Percentiles rank a stretch among this genome's conserved stretches.
Evolutionary conservation across 2,113 vertebrate species (phyloP).

Genomic region (Trematomus loennbergii): DNA sequence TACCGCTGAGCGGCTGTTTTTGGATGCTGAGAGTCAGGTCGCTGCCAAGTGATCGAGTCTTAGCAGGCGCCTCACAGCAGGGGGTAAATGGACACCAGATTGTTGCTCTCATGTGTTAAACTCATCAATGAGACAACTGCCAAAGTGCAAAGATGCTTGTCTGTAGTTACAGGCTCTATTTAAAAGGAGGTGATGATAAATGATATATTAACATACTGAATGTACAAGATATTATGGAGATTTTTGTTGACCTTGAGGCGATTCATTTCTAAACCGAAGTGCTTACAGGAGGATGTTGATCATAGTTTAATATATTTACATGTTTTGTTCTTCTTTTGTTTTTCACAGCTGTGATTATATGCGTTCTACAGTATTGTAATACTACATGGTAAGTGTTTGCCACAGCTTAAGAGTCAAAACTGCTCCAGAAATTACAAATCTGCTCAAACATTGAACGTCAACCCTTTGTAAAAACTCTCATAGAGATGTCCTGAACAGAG

Average conservation of each 20-base stretch:
- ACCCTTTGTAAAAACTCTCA: too few species aligned
- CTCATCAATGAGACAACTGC: conserved; percentile 37
- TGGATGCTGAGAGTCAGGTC: conserved; percentile 37
- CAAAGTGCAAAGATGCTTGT: conserved; percentile 10
- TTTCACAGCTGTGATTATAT: too few species aligned
- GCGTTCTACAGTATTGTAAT: too few species aligned
- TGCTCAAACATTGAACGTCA: too few species aligned
- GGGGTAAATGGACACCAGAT: conserved; percentile 65
- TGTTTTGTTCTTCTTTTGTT: background rate
- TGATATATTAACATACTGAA: background rate
- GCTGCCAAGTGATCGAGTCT: conserved; percentile 54
- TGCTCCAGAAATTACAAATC: too few species aligned
- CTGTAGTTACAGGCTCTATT: background rate
- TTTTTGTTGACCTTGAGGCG: background rate
- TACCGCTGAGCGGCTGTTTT: conserved; percentile 37
- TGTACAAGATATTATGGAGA: background rate
- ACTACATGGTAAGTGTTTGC: too few species aligned
- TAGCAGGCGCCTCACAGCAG: conserved; percentile 39
- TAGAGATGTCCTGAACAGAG: too few species aligned
- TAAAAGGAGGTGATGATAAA: background rate
- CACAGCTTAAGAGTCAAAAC: too few species aligned
- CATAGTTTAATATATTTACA: background rate
- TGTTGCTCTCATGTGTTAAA: conserved; percentile 48
- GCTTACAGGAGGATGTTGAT: background rate
- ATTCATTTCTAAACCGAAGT: background rate